Evolutionary conservation across 2,113 vertebrate species (phyloP).

Genomic region (Tinamus guttatus): DNA sequence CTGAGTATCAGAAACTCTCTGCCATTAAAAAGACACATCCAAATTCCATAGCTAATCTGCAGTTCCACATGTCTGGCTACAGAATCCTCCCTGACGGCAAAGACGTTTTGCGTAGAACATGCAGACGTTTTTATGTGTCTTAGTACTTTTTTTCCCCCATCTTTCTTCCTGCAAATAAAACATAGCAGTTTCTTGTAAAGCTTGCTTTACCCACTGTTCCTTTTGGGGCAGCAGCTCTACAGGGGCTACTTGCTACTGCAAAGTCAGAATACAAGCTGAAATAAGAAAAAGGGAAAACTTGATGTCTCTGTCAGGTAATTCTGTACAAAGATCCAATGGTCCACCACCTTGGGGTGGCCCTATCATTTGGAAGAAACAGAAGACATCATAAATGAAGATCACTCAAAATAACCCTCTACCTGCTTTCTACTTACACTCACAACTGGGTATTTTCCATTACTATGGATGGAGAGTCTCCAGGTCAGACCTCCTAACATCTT

Average conservation of each 20-base stretch:
- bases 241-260: neutral
- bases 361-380: neutral
- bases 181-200: neutral
- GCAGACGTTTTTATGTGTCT: neutral
- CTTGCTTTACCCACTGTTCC: neutral
- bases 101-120: neutral
- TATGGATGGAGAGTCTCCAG: rapidly evolving
- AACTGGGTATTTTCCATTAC: neutral
- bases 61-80: neutral
- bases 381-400: neutral
- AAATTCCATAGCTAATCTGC: neutral
- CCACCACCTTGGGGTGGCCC: too few relatives aligned
- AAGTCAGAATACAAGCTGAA: neutral
- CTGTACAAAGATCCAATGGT: neutral
- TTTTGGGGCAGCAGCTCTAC: neutral
- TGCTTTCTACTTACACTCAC: neutral
- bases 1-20: neutral
- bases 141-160: neutral
- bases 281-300: neutral
- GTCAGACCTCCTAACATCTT: neutral
- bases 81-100: neutral
- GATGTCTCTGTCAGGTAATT: neutral
- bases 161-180: neutral
- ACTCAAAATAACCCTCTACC: neutral
- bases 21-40: neutral